A percentile compares a stretch with the other conserved stretches of the same genome.
Conservation (phyloP, 1,140 invertebrate genomes). For the Drosophila sucinea region DNA sequence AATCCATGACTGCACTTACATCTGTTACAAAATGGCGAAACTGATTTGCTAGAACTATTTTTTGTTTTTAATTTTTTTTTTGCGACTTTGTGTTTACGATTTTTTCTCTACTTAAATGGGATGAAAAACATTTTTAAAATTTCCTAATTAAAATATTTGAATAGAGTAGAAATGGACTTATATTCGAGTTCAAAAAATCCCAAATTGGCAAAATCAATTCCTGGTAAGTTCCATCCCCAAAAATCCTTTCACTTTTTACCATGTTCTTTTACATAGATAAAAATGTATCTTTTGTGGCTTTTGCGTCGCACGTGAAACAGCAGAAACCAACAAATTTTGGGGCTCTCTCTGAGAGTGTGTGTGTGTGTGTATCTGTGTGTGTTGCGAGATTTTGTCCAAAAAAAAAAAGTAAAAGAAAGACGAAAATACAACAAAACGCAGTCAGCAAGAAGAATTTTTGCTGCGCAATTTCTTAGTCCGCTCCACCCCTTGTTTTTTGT, state of each 20-base stretch:
- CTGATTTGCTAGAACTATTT: background rate
- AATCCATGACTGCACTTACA: slow-evolving; percentile 7
- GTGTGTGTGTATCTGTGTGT: slow-evolving; percentile 27
- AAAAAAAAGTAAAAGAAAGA: slow-evolving; percentile 29
- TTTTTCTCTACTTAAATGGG: background rate
- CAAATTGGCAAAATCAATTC: background rate
- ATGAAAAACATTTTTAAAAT: background rate
- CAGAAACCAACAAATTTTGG: slow-evolving; percentile 23
- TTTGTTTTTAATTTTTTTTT: background rate
- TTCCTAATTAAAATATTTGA: background rate
- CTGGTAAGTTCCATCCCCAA: background rate
- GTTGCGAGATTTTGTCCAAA: slow-evolving; percentile 44
- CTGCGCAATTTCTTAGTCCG: slow-evolving; percentile 71
- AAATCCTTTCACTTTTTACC: background rate
- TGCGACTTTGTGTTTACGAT: background rate
- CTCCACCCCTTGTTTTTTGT: slow-evolving; percentile 18
- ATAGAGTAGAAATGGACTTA: too few relatives aligned
- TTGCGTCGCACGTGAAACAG: slow-evolving; percentile 33
- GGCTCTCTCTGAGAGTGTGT: slow-evolving; percentile 29
- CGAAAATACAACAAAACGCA: slow-evolving; percentile 42
- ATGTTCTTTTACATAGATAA: slow-evolving; percentile 6
- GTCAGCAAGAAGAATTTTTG: slow-evolving; percentile 32
- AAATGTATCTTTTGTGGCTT: slow-evolving; percentile 34
- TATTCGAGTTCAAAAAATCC: background rate
- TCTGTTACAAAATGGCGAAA: background rate